Base-by-base conservation (phyloP, 1,140 invertebrate species). In the Archegozetes longisetosus region DNA sequence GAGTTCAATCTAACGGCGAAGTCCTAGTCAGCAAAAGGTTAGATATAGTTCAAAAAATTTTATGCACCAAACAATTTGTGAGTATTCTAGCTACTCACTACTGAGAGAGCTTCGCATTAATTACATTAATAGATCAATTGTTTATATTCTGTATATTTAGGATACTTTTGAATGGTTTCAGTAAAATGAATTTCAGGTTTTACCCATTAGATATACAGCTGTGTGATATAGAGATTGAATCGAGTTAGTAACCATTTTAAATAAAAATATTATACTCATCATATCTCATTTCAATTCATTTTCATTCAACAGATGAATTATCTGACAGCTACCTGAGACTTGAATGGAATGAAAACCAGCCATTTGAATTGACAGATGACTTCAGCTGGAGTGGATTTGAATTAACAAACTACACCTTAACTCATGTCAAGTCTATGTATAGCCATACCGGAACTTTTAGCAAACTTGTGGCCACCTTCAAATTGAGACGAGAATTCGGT, bases 291-390 rank as follows among this genome's bases (percentile, higher is more conserved):
- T n/a, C 53, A 26, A 24, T 29, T 12, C 17, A 58, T 64, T 62
- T 61, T 60, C 56, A 68, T 65, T 63, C 60, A 65, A 13, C 60
- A 76, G 75, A 75, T 69, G 74, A 72, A 1, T 75, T 76, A 61
- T 75, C 75, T 4, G 70, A 70, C 1, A 79, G 79, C 14, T 81
- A 86, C 63, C 75, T 89, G 66, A 71, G 78, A 40, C 66, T 88
- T 4, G 76, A 79, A 65, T 89, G 86, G 86, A 80, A 82, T 65
- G 76, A 78, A 46, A 76, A 82, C 40, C 76, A 78, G 48, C 82
- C 85, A 13, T 81, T 88, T 13, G 77, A 81, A 9, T 73, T 88
- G 24, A 84, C 84, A 12, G 74, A 79, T 0, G 80, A 63, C 22
- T 65, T 65, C 32, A 27, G 59, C 3, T 25, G 61, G 24, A 51